Evolutionary conservation across 1,140 invertebrate genomes (phyloP), one percentile per base, ranked within the genome.

Genomic region (Drosophila leontia): DNA sequence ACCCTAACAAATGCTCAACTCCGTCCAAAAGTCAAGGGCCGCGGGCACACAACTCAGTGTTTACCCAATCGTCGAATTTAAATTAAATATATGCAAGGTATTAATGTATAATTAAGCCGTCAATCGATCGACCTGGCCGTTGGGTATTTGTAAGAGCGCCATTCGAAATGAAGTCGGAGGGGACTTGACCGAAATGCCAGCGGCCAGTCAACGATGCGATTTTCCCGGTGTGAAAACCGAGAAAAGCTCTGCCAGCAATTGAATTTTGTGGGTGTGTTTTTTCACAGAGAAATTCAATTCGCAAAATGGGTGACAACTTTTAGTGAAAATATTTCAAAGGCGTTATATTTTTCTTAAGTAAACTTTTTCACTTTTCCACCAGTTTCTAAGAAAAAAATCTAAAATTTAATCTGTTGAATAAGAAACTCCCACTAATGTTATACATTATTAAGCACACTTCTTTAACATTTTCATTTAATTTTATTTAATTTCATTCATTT

Each of bases 101-200:
- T 51, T 69, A 29, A 19, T 48, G n/a, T 32, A 69, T 69, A 53
- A 65, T 65, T 51, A 51, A 53, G 61, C 37, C 47, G 29, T 50
- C 65, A 65, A 51, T 51, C 47, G 32, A 35, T 65, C 8, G 59
- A 39, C 3, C 6, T 67, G 64, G 8, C 59, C 59, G 13, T 1
- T 7, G 39, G 64, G 34, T 47, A 64, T 47, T 47, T 34, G 62
- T 37, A 59, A 32, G 26, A 42, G 56, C 12, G 19, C 13, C 42
- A 47, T 15, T 35, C 42, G 64, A 67, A 67, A 64, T 64, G 44
- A 15, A 44, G 26, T 29, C 29, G 13, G 7, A 19, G 19, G 11
- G 29, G 19, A 69, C 13, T 42, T 13, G 12, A 11, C 8, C 13
- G 35, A 62, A 68, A 50, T 61, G 63, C 63, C 63, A 61, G 12